Evolutionary conservation across 2,797 vertebrate genomes (phyloP).

Genomic region (Streptopelia turtur): DNA sequence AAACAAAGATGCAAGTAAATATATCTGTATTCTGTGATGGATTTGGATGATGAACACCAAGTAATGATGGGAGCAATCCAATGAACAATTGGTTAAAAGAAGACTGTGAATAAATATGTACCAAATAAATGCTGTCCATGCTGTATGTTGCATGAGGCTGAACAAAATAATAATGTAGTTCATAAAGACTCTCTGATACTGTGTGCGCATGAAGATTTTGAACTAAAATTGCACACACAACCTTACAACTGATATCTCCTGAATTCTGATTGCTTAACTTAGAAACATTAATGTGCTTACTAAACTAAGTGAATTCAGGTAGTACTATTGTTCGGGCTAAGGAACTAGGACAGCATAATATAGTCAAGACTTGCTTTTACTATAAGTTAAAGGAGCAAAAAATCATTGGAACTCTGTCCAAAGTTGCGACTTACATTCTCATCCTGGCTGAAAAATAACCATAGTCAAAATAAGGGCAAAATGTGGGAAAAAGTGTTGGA

Average conservation of each 20-base stretch:
- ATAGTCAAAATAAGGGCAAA: not conserved
- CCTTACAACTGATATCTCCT: not conserved
- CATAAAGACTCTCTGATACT: not conserved
- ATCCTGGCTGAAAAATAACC: not conserved
- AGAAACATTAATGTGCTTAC: not conserved
- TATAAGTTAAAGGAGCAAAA: not conserved
- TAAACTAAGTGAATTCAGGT: not conserved
- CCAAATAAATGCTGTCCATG: not conserved
- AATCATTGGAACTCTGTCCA: not conserved
- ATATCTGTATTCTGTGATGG: not conserved
- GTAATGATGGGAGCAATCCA: not conserved
- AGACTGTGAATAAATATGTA: not conserved
- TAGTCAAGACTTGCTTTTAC: not conserved
- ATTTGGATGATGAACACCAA: not conserved
- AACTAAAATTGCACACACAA: not conserved
- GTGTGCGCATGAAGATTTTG: not conserved
- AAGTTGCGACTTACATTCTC: not conserved
- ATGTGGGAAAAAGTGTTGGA: not conserved
- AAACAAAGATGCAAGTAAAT: not conserved
- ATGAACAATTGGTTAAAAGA: not conserved
- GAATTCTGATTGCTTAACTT: not conserved
- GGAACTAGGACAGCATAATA: not conserved
- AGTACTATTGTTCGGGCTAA: not conserved
- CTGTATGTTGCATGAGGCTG: not conserved
- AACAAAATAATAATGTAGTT: not conserved